phyloP scores from a whole-genome alignment of 2,797 vertebrate genomes.

The Silurus aristotelis region DNA sequence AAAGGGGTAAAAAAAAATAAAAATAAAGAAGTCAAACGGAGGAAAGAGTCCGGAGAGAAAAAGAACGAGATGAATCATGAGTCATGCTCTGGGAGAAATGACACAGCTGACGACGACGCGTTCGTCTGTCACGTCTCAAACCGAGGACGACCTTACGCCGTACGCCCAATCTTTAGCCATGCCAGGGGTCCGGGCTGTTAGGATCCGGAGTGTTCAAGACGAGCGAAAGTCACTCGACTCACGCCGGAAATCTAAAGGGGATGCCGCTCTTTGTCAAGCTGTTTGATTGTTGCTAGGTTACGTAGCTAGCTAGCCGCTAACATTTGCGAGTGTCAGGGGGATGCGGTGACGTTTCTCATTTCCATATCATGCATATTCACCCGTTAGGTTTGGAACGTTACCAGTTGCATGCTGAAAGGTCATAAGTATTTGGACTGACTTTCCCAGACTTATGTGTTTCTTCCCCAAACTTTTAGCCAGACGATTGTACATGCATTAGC shows the following conservation, averaged over 20 bases:
- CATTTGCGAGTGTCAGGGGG: neutral
- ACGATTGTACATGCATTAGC: no score
- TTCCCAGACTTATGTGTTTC: no score
- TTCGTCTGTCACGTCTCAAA: neutral
- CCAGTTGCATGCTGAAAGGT: no score
- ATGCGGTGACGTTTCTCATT: neutral
- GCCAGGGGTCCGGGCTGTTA: neutral
- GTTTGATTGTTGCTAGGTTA: neutral
- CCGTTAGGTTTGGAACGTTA: no score
- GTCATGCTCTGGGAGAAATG: slow-evolving; percentile 47
- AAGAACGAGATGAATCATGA: slow-evolving; percentile 50
- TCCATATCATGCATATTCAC: slow-evolving; percentile 26
- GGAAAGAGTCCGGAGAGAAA: slow-evolving; percentile 16
- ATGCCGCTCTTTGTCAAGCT: neutral
- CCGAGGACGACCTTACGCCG: neutral
- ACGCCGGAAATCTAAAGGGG: neutral
- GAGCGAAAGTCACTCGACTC: neutral
- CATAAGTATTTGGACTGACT: no score
- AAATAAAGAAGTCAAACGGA: slow-evolving; percentile 3
- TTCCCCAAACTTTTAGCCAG: no score
- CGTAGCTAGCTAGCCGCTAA: neutral
- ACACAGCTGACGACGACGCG: slow-evolving; percentile 41
- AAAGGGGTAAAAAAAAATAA: slow-evolving; percentile 16
- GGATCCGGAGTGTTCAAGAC: neutral
- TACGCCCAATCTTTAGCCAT: no score